These are phyloP conservation scores for Syrrhaptes paradoxus DNA, from an alignment of 2,113 vertebrate genomes.

Conservation along the genomic window DNA sequence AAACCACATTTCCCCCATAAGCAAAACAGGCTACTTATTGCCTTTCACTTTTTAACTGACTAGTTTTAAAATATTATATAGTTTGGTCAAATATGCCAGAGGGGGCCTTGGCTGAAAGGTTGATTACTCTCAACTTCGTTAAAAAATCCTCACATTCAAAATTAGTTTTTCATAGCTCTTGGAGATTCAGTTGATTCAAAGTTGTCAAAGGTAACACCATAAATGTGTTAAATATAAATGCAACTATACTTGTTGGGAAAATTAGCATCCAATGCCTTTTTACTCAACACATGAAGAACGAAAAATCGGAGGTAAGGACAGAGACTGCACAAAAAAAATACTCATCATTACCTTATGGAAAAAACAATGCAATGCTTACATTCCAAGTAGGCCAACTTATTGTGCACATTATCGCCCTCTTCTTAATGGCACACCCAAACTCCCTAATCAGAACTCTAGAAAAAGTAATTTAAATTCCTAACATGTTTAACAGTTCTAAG, in stretches of 20 bases:
- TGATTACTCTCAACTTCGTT: neutral
- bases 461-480: neutral
- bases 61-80: neutral
- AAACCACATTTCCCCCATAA: neutral
- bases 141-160: neutral
- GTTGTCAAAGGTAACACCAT: neutral
- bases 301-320: neutral
- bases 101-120: neutral
- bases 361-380: neutral
- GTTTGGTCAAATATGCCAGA: neutral
- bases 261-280: neutral
- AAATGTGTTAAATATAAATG: neutral
- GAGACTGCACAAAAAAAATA: neutral
- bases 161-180: neutral
- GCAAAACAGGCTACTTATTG: neutral
- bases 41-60: neutral
- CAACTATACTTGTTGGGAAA: neutral
- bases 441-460: neutral
- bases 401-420: neutral
- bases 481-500: neutral
- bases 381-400: neutral
- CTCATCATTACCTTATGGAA: neutral
- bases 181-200: neutral
- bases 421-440: neutral
- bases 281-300: neutral